Evolutionary conservation across 1,140 invertebrate genomes (phyloP).

Genomic region (Camponotus vicinus): DNA sequence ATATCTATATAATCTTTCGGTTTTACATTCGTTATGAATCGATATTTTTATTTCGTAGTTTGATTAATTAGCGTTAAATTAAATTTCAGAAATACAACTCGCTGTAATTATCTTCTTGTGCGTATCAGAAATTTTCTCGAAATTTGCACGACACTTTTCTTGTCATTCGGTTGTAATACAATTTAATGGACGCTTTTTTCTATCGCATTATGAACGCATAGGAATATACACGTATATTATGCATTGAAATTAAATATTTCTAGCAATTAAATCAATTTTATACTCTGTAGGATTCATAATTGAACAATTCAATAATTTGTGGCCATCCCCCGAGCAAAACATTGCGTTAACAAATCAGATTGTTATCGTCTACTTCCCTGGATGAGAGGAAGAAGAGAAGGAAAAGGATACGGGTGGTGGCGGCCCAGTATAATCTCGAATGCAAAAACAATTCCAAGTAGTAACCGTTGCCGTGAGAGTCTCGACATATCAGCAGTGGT

Average conservation of each 20-base stretch:
- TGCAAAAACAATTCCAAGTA: constrained; percentile 79
- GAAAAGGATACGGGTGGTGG: constrained; percentile 61
- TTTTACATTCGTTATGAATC: neutral
- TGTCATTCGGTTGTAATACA: neutral
- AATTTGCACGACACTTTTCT: neutral
- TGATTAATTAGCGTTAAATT: neutral
- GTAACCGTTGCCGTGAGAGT: constrained; percentile 68
- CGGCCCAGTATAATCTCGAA: constrained; percentile 59
- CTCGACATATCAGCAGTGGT: constrained; percentile 73
- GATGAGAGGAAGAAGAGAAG: constrained; percentile 15
- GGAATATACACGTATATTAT: too few species aligned
- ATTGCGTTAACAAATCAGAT: constrained; percentile 28
- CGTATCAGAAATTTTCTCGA: neutral
- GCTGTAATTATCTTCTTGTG: neutral
- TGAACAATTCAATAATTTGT: constrained; percentile 13
- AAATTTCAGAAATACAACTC: neutral
- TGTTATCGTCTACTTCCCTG: constrained; percentile 7
- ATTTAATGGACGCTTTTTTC: neutral
- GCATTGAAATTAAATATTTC: neutral
- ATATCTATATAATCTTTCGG: neutral
- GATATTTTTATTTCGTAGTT: neutral
- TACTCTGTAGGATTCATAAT: neutral
- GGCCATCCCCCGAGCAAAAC: constrained; percentile 21
- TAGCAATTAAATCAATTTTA: neutral
- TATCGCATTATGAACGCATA: neutral